A percentile compares a stretch with the other conserved stretches of the same genome.
These are phyloP conservation scores for Melospiza melodia DNA, from an alignment of 2,113 vertebrate genomes.

Conservation along the genomic window DNA sequence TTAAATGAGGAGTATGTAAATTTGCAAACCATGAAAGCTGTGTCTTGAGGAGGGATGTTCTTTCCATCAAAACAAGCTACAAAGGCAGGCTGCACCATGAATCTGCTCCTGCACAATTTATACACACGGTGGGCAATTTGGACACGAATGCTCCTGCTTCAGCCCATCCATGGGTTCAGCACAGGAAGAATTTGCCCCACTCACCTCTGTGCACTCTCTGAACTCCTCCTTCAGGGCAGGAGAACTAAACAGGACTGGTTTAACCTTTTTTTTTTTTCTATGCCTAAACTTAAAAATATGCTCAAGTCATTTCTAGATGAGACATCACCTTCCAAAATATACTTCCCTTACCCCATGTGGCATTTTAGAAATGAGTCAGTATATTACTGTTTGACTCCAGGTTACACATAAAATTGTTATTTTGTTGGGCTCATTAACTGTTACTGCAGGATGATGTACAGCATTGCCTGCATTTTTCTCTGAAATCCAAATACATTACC, in stretches of 20 bases:
- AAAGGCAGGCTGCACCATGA: neutral
- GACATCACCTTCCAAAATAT: neutral
- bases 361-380: slow-evolving; percentile 36
- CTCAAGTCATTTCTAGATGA: slow-evolving; percentile 20
- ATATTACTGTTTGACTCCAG: neutral
- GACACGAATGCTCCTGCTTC: neutral
- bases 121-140: accelerated
- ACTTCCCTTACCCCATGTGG: neutral
- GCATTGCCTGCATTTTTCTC: neutral
- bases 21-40: neutral
- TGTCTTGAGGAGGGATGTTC: neutral
- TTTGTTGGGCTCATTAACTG: neutral
- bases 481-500: neutral
- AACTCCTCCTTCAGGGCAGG: neutral
- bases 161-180: neutral
- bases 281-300: neutral
- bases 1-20: neutral
- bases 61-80: neutral
- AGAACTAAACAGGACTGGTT: neutral
- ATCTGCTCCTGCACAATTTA: neutral
- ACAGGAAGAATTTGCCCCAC: neutral
- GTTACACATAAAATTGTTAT: neutral
- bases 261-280: neutral
- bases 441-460: neutral
- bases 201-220: neutral